A percentile compares a stretch with the other conserved stretches of the same genome.
Evolutionary conservation across 2,797 vertebrate genomes (phyloP).

Genomic region (Cryptoblepharus egeriae): DNA sequence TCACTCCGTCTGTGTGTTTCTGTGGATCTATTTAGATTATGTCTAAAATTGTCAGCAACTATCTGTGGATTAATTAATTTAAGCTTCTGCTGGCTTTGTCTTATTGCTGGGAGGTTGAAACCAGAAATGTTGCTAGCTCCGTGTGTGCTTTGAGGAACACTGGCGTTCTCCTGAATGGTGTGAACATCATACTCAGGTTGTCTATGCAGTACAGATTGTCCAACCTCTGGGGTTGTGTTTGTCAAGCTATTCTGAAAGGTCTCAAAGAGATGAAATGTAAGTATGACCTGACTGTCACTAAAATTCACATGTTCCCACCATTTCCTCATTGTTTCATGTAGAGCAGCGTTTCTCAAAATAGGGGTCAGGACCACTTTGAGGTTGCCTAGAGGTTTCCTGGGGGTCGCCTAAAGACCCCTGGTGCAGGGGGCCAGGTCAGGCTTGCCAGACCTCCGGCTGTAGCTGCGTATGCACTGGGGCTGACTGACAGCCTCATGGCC

Average conservation of each 20-base stretch:
- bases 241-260: neutral
- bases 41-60: neutral
- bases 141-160: neutral
- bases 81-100: neutral
- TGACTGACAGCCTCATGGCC: too few species aligned
- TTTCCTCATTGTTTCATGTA: neutral
- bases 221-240: neutral
- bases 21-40: neutral
- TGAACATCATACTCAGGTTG: neutral
- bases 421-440: too few species aligned
- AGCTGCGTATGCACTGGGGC: too few species aligned
- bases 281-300: neutral
- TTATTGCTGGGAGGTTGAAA: neutral
- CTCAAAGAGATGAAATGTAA: neutral
- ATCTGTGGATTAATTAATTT: neutral
- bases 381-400: too few species aligned
- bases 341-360: too few species aligned
- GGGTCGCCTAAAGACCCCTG: too few species aligned
- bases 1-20: neutral
- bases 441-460: too few species aligned
- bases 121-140: neutral
- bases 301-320: neutral
- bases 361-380: too few species aligned
- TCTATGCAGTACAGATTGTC: neutral
- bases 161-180: neutral